A percentile compares a stretch with the other conserved stretches of the same genome.
phyloP scores from a whole-genome alignment of 2,113 vertebrate genomes.

The Apus apus region DNA sequence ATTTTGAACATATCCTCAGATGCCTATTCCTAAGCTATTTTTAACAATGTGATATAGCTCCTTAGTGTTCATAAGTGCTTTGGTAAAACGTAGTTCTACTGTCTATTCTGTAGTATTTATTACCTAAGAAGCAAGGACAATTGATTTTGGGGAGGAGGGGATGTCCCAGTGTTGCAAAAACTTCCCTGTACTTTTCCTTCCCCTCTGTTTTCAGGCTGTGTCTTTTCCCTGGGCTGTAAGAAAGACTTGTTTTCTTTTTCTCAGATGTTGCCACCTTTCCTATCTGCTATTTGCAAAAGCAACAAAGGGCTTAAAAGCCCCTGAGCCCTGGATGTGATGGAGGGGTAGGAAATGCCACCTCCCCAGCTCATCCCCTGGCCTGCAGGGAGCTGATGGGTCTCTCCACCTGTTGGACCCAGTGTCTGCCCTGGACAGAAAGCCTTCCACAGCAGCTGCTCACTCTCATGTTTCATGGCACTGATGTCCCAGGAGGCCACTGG shows the following conservation, averaged over 20 bases:
- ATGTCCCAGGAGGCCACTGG: not conserved
- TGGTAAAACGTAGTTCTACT: not conserved
- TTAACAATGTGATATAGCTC: not conserved
- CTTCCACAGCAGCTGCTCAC: not conserved
- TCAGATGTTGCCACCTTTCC: not conserved
- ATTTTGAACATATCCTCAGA: not conserved
- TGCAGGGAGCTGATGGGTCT: not conserved
- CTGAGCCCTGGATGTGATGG: rapidly evolving
- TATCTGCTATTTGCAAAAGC: not conserved
- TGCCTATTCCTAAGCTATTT: not conserved
- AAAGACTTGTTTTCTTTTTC: not conserved
- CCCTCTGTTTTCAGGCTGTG: not conserved
- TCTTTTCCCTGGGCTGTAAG: not conserved
- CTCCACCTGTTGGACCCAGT: not conserved
- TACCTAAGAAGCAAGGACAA: not conserved
- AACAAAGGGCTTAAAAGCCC: not conserved
- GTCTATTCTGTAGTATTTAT: not conserved
- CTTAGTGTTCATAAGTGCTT: not conserved
- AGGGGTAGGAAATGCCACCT: not conserved
- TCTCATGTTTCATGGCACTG: rapidly evolving
- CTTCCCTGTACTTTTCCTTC: not conserved
- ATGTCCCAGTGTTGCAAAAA: not conserved
- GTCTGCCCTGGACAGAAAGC: not conserved
- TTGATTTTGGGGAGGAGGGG: not conserved
- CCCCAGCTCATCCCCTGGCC: not conserved